Conservation (phyloP, 2,888 invertebrate species). For the Poecilus cupreus region DNA sequence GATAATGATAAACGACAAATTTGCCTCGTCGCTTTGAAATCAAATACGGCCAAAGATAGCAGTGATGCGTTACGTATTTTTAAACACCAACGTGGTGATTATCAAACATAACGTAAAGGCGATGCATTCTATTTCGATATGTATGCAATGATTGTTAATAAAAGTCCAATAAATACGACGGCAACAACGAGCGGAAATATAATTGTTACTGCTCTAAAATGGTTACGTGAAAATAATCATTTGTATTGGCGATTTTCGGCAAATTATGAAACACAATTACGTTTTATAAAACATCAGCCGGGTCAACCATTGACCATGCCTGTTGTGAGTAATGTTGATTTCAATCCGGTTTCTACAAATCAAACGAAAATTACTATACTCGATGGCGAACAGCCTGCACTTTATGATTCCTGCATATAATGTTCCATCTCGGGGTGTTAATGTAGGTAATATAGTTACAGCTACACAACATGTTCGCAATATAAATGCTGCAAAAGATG, state of each 20-base stretch:
- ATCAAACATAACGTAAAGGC: background rate
- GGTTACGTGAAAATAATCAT: no score
- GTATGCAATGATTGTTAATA: background rate
- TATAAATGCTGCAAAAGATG: background rate
- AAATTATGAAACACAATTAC: background rate
- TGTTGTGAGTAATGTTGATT: background rate
- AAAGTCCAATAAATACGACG: background rate
- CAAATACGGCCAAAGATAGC: background rate
- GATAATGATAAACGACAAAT: no score
- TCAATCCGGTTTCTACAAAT: background rate
- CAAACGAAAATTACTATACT: background rate
- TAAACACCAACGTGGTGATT: no score
- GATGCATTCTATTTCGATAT: background rate
- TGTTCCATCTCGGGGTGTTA: background rate
- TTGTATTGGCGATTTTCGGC: background rate
- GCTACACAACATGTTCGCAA: background rate
- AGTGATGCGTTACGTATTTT: conserved; percentile 31
- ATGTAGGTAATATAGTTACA: background rate
- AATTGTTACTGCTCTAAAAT: no score
- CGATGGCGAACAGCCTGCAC: no score
- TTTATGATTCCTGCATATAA: background rate
- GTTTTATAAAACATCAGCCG: background rate
- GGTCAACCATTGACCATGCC: no score
- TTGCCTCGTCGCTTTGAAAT: no score
- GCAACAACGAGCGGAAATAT: background rate